A percentile compares a stretch with the other conserved stretches of the same genome.
These are phyloP conservation scores for Eupithecia insigniata DNA, from an alignment of 2,888 invertebrate genomes.

Conservation along the genomic window DNA sequence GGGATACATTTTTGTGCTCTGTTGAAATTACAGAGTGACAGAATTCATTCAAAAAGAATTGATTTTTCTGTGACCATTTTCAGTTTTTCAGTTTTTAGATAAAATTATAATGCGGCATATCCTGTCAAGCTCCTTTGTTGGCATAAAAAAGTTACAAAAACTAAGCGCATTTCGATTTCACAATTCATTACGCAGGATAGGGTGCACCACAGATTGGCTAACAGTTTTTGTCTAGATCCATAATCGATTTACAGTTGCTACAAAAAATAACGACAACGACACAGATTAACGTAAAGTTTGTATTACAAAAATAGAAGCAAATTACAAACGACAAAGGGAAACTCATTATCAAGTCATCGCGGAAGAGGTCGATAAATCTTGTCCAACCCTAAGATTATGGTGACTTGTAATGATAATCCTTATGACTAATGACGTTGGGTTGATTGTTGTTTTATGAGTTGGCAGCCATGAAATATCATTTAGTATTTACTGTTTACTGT, in stretches of 20 bases:
- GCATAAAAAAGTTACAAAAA: slow-evolving; percentile 5
- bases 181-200: slow-evolving; percentile 39
- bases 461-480: background rate
- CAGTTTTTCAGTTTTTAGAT: background rate
- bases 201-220: slow-evolving; percentile 26
- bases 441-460: background rate
- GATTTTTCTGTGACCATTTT: background rate
- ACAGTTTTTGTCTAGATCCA: slow-evolving; percentile 8
- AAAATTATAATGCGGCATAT: background rate
- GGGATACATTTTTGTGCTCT: background rate
- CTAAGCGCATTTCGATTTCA: slow-evolving; percentile 38
- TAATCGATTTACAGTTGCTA: background rate
- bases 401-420: slow-evolving; percentile 55
- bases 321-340: slow-evolving; percentile 20
- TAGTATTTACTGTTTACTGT: background rate
- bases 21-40: background rate
- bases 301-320: slow-evolving; percentile 1
- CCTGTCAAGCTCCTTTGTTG: background rate
- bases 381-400: slow-evolving; percentile 41
- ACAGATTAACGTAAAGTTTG: background rate
- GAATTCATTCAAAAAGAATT: background rate
- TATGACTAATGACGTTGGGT: background rate
- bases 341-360: slow-evolving; percentile 65
- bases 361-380: slow-evolving; percentile 68
- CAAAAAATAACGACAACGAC: background rate